Conservation (phyloP, 2,888 invertebrate genomes). For the Dicyrtoma fusca region DNA sequence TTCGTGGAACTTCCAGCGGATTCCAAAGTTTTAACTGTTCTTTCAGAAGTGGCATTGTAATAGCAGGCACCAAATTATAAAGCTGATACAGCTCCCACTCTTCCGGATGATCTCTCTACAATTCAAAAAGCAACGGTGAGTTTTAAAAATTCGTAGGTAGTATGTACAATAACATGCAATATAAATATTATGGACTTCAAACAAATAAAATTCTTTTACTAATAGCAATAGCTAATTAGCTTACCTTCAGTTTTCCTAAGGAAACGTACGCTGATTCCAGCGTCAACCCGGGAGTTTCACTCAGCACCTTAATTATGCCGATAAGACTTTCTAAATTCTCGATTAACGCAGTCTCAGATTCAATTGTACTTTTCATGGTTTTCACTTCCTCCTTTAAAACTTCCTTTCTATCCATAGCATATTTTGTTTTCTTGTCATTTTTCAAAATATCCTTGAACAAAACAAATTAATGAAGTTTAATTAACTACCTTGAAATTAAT, state of each 20-base stretch:
- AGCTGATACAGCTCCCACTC: constrained; percentile 80
- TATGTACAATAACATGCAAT: background rate
- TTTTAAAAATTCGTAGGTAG: background rate
- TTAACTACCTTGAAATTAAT: background rate
- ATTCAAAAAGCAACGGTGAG: constrained; percentile 35
- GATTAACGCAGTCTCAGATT: constrained; percentile 74
- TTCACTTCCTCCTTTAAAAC: constrained; percentile 78
- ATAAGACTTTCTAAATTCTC: constrained; percentile 73
- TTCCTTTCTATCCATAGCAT: constrained; percentile 77
- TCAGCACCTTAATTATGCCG: constrained; percentile 64
- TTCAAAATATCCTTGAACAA: constrained; percentile 76
- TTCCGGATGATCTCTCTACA: constrained; percentile 68
- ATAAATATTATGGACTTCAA: background rate
- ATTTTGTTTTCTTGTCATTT: constrained; percentile 75
- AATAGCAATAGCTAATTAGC: background rate
- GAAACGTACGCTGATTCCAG: constrained; percentile 66
- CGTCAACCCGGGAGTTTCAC: constrained; percentile 63
- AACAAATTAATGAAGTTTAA: constrained; percentile 27
- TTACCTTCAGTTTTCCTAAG: constrained; percentile 65
- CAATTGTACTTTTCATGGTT: constrained; percentile 69
- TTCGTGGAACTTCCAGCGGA: constrained; percentile 71
- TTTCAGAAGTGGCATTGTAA: constrained; percentile 81
- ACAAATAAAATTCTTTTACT: background rate
- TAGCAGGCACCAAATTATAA: constrained; percentile 78
- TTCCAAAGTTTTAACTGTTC: constrained; percentile 77